Evolutionary conservation across 2,113 vertebrate genomes (phyloP).

Genomic region (Platichthys stellatus): DNA sequence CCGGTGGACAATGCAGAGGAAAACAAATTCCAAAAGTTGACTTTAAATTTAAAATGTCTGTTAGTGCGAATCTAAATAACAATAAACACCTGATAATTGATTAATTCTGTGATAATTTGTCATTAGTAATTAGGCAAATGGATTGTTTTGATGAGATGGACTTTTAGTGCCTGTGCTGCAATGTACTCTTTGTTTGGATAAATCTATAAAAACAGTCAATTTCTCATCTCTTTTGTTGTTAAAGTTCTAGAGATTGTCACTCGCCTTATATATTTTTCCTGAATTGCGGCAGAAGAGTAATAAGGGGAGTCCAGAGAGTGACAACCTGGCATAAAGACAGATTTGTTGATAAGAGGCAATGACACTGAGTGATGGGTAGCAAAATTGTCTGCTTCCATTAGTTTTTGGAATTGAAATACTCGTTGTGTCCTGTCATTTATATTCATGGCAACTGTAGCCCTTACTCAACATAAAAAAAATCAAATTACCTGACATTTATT

Average conservation of each 20-base stretch:
- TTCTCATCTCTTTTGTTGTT: constrained; percentile 26
- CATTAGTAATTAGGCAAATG: no score
- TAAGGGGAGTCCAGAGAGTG: constrained; percentile 61
- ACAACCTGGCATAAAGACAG: constrained; percentile 80
- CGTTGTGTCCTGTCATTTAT: constrained; percentile 79
- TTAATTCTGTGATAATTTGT: neutral
- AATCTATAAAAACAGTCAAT: neutral
- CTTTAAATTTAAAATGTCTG: neutral
- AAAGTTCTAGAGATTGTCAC: constrained; percentile 41
- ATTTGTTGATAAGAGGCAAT: constrained; percentile 81
- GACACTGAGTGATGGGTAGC: constrained; percentile 85
- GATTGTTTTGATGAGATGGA: neutral
- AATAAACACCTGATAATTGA: neutral
- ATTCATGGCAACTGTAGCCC: constrained; percentile 79
- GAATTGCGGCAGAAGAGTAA: constrained; percentile 57
- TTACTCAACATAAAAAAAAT: constrained; percentile 19
- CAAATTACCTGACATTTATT: constrained; percentile 28
- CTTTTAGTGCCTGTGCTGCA: neutral
- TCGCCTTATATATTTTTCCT: constrained; percentile 51
- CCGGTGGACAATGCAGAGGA: neutral
- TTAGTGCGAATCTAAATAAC: neutral
- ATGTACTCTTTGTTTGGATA: neutral
- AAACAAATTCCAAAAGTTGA: neutral
- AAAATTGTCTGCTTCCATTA: constrained; percentile 81
- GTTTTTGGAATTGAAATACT: constrained; percentile 82